Evolutionary conservation across 2,888 invertebrate genomes (phyloP).

Genomic region (Campoplex capitator): DNA sequence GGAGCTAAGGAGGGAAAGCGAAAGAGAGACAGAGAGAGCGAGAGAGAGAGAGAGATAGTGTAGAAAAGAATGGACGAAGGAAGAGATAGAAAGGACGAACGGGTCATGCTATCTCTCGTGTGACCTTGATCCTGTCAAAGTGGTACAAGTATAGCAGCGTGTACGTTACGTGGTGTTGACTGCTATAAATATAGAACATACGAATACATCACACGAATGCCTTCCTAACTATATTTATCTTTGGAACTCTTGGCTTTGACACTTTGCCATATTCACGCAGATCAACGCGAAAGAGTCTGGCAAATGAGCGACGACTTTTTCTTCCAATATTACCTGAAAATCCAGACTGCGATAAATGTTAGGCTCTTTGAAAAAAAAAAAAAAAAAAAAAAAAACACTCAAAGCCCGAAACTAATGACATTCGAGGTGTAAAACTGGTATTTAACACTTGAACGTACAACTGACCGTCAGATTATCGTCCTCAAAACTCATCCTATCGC

Average conservation of each 20-base stretch:
- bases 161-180: neutral
- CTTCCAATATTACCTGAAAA: too few species aligned
- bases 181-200: neutral
- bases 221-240: slow-evolving; percentile 26
- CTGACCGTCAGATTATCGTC: too few species aligned
- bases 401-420: too few species aligned
- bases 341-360: too few species aligned
- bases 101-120: slow-evolving; percentile 57
- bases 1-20: neutral
- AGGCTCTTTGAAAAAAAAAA: too few species aligned
- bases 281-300: too few species aligned
- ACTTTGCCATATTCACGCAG: neutral
- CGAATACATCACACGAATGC: neutral
- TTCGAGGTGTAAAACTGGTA: neutral
- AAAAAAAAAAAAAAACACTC: too few species aligned
- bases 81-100: slow-evolving; percentile 27
- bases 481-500: neutral
- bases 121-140: slow-evolving; percentile 60
- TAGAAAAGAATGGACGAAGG: neutral
- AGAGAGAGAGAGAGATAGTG: neutral
- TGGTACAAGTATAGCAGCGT: neutral
- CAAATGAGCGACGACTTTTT: too few species aligned
- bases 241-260: slow-evolving; percentile 22
- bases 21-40: too few species aligned
- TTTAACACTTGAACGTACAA: too few species aligned